Base-by-base conservation (phyloP, 1,140 invertebrate species). In the Eciton burchellii region DNA sequence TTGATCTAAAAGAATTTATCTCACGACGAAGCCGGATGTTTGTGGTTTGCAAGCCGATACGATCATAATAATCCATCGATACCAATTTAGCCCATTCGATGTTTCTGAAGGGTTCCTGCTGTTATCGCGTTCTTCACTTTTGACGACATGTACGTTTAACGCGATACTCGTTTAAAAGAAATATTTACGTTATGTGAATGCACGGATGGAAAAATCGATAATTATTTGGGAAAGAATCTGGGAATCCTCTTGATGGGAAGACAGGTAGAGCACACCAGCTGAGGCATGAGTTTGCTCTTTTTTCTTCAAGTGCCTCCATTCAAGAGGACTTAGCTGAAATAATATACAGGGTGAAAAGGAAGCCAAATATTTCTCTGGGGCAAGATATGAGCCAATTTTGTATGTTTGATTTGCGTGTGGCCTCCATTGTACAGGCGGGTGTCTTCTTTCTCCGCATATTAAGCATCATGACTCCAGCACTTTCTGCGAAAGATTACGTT, bases 331-430 rank as follows among this genome's bases (percentile, higher is more conserved):
- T 84, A 84, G 73, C 81, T 84, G 68, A 74, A 89, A 90, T 86
- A 84, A 89, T 89, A 89, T 85, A 90, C 86, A 87, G 59, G 68
- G 62, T 76, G 85, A 77, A 89, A 81, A 43, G 83, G 66, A 87
- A 88, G 49, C 47, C 81, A 90, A 91, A 89, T 90, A 91, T 91
- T 89, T 91, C 81, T 68, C 45, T 14, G 43, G 11, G 19, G 57
- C 59, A 73, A 86, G 85, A 90, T 91, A 91, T 92, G 65, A 84
- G 88, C 86, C 81, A 91, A 91, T 92, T 90, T 89, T 45, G 29
- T 29, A 8, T 4, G 52, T 26, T 41, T 47, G 59, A 79, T 76
- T 65, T 83, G 71, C 66, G 81, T 90, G 88, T 89, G 89, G 85
- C 72, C 66, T 43, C 45, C 14, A 62, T 41, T 66, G 19, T 86